Evolutionary conservation across 1,140 invertebrate genomes (phyloP).

Genomic region (Dufourea novaeangliae): DNA sequence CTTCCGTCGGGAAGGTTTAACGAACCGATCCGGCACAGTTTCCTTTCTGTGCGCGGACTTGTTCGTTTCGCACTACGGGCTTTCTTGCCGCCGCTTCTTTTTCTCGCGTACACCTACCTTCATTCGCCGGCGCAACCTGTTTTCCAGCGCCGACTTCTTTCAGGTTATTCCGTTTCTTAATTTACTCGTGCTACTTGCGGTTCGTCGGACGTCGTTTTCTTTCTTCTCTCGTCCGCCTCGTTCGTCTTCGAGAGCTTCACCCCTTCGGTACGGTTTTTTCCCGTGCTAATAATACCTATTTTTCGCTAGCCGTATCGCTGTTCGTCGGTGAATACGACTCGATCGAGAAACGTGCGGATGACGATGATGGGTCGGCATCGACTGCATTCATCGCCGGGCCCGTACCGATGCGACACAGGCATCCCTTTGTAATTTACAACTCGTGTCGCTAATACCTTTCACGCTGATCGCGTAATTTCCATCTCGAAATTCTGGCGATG

Average conservation of each 20-base stretch:
- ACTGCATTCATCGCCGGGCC: not conserved
- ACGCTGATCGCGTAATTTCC: slow-evolving; percentile 39
- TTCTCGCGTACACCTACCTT: slow-evolving; percentile 46
- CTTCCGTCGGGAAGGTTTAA: slow-evolving; percentile 59
- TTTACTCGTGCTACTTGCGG: slow-evolving; percentile 11
- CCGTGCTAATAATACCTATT: not conserved
- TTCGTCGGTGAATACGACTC: not conserved
- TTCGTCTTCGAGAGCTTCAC: not conserved
- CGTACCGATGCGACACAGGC: no score
- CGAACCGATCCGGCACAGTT: slow-evolving; percentile 62
- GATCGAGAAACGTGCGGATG: slow-evolving; percentile 1
- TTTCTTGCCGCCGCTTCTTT: slow-evolving; percentile 19
- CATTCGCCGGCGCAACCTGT: slow-evolving; percentile 19
- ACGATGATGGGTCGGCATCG: not conserved
- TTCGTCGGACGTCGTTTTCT: not conserved
- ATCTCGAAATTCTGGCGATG: slow-evolving; percentile 37
- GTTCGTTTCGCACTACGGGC: slow-evolving; percentile 12
- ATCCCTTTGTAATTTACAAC: slow-evolving; percentile 16
- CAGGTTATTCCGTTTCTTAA: slow-evolving; percentile 58
- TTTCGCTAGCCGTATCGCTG: not conserved
- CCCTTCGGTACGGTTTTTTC: not conserved
- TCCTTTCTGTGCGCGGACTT: slow-evolving; percentile 37
- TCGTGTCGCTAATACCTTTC: not conserved
- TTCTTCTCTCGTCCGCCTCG: not conserved
- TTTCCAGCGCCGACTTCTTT: slow-evolving; percentile 35